phyloP scores from a whole-genome alignment of 2,888 invertebrate genomes.

The Caenorhabditis zanzibari region DNA sequence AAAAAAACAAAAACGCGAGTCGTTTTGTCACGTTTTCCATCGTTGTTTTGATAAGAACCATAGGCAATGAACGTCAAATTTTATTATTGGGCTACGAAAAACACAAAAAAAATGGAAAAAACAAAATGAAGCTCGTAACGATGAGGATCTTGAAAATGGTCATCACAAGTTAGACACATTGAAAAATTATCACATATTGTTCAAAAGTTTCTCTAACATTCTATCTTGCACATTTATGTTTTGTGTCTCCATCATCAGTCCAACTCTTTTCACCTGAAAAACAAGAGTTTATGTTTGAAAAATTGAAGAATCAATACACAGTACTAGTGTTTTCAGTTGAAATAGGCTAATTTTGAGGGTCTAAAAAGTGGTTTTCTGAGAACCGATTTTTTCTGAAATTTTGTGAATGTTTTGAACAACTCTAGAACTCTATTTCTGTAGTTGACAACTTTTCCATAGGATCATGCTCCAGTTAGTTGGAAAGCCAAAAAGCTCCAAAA shows the following conservation, averaged over 20 bases:
- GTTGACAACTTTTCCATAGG: no score
- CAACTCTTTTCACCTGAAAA: conserved; percentile 74
- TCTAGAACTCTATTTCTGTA: no score
- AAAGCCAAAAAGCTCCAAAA: no score
- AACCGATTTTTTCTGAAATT: no score
- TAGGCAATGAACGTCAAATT: neutral
- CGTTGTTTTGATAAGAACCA: conserved; percentile 16
- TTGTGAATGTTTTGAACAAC: no score
- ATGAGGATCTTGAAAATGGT: conserved; percentile 43
- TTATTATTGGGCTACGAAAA: neutral
- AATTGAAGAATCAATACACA: no score
- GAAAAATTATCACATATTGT: conserved; percentile 39
- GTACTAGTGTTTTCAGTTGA: no score
- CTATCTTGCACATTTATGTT: conserved; percentile 67
- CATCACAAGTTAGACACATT: neutral
- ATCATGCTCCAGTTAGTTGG: no score
- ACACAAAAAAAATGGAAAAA: neutral
- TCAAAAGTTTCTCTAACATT: conserved; percentile 63
- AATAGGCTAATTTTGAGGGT: no score
- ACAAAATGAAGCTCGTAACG: conserved; percentile 33
- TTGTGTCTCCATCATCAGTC: conserved; percentile 68
- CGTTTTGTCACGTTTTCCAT: conserved; percentile 16
- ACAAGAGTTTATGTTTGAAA: neutral
- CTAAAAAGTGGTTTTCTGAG: no score
- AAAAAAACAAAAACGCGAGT: conserved; percentile 11